These are phyloP conservation scores for Mystacides longicornis DNA, from an alignment of 2,888 invertebrate genomes.

Conservation along the genomic window DNA sequence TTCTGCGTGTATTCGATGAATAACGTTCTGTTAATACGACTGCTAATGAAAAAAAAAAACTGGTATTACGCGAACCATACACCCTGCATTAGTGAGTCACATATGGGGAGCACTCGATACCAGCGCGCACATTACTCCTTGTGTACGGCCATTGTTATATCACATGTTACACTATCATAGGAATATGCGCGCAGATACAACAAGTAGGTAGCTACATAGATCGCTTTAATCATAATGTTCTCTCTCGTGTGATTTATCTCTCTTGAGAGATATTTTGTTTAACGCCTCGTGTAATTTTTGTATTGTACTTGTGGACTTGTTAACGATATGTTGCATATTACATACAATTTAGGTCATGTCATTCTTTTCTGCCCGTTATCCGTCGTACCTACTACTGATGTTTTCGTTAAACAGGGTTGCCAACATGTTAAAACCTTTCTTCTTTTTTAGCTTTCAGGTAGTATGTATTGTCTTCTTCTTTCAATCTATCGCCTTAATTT, in stretches of 20 bases:
- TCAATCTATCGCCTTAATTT: too few relatives aligned
- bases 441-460: too few relatives aligned
- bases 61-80: background rate
- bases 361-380: too few relatives aligned
- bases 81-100: background rate
- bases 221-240: background rate
- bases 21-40: too few relatives aligned
- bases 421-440: too few relatives aligned
- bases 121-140: background rate
- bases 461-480: too few relatives aligned
- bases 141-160: too few relatives aligned
- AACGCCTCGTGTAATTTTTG: background rate
- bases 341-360: too few relatives aligned
- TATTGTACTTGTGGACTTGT: background rate
- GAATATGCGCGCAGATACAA: background rate
- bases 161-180: too few relatives aligned
- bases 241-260: background rate
- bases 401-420: too few relatives aligned
- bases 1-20: too few relatives aligned
- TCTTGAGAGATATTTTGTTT: background rate
- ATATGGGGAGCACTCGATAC: background rate
- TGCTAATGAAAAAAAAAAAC: background rate
- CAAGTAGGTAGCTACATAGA: background rate
- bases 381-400: too few relatives aligned
- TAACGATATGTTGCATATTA: background rate